These are phyloP conservation scores for Elephas maximus DNA, from an alignment of 2,113 vertebrate species.

Conservation along the genomic window DNA sequence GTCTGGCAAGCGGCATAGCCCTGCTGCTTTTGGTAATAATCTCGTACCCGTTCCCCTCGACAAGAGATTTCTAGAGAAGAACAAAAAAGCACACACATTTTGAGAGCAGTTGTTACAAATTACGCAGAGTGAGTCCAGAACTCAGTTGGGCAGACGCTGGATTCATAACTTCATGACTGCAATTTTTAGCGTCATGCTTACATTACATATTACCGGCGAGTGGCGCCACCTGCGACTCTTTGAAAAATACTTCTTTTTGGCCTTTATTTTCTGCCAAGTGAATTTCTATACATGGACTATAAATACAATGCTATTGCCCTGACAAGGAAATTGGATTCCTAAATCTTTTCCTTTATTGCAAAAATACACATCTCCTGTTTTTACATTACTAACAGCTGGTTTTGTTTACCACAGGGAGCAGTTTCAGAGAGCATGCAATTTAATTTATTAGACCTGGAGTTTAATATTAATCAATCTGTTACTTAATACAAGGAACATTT, in stretches of 20 bases:
- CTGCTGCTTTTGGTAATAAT: constrained; percentile 99
- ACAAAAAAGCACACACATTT: constrained; percentile 4
- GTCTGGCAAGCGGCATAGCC: constrained; percentile 99
- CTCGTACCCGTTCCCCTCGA: constrained; percentile 97
- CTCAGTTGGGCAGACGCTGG: neutral
- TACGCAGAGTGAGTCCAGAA: accelerated
- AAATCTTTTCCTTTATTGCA: constrained; percentile 87
- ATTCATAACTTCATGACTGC: neutral
- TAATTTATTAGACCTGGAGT: constrained; percentile 89
- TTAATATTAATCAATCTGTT: constrained; percentile 89
- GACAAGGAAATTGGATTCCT: constrained; percentile 90
- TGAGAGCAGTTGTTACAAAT: neutral
- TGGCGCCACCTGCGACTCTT: neutral
- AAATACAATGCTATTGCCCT: constrained; percentile 86
- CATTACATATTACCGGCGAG: neutral
- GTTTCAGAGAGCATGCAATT: constrained; percentile 88
- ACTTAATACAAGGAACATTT: constrained; percentile 90
- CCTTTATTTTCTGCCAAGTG: constrained; percentile 77
- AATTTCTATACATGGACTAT: constrained; percentile 76
- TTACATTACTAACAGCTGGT: constrained; percentile 87
- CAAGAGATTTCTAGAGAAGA: constrained; percentile 96
- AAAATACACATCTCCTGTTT: constrained; percentile 86
- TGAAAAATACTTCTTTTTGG: constrained; percentile 16
- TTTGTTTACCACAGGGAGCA: constrained; percentile 88
- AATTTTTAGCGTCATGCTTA: neutral